Evolutionary conservation across 2,113 vertebrate species (phyloP).

Genomic region (Tor tambroides): DNA sequence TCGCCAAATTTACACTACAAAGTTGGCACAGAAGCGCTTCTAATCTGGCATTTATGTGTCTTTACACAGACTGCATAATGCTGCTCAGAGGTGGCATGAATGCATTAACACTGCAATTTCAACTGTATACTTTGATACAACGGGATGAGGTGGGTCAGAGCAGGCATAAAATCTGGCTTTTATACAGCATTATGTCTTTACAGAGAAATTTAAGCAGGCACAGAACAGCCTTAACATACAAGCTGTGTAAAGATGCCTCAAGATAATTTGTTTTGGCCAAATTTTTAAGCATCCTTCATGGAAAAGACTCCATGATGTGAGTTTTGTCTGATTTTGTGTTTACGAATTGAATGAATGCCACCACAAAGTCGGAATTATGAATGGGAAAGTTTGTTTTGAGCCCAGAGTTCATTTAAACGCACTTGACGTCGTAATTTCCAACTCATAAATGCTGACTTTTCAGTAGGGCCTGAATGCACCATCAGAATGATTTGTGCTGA

Average conservation of each 20-base stretch:
- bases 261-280: neutral
- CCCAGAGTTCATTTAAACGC: too few relatives aligned
- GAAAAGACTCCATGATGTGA: neutral
- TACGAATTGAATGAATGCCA: neutral
- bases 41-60: neutral
- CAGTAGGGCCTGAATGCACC: neutral
- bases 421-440: too few relatives aligned
- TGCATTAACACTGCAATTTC: neutral
- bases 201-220: neutral
- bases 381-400: too few relatives aligned
- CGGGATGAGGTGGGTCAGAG: neutral
- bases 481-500: neutral
- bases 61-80: neutral
- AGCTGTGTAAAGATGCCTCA: neutral
- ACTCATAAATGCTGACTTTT: neutral
- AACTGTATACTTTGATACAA: neutral
- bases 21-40: neutral
- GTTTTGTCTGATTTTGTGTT: neutral
- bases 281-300: neutral
- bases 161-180: neutral
- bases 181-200: neutral
- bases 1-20: too few relatives aligned
- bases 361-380: neutral
- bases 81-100: neutral
- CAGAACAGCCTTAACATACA: neutral